Percentiles rank a stretch among this genome's conserved stretches.
Conservation (phyloP, 2,113 vertebrate species). For the Solea solea region DNA sequence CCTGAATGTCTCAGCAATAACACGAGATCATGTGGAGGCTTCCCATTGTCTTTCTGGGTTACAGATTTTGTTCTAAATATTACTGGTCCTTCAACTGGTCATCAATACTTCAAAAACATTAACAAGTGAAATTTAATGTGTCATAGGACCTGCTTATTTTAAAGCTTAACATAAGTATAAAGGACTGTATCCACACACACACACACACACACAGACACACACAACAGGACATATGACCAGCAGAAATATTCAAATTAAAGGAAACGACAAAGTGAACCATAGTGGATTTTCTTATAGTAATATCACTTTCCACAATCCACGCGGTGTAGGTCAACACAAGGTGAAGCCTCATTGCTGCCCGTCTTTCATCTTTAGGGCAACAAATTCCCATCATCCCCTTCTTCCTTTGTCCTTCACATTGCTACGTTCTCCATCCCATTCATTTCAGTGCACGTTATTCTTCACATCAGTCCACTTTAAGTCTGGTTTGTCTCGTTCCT, state of each 20-base stretch:
- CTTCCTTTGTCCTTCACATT: conserved; percentile 35
- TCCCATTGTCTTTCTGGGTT: background rate
- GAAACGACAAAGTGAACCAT: no score
- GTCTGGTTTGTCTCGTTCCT: conserved; percentile 17
- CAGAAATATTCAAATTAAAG: background rate
- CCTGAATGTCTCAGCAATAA: conserved; percentile 11
- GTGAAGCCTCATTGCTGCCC: conserved; percentile 43
- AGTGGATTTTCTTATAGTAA: no score
- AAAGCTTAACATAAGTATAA: background rate
- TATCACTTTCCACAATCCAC: no score
- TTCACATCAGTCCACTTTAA: conserved; percentile 22
- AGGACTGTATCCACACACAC: background rate
- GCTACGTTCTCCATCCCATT: background rate
- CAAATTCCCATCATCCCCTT: conserved; percentile 8
- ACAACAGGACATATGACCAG: background rate
- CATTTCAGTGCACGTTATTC: conserved; percentile 37
- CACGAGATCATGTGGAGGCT: background rate
- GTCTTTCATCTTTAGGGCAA: conserved; percentile 3
- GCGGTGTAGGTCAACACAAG: conserved; percentile 21
- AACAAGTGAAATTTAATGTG: background rate
- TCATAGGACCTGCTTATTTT: background rate
- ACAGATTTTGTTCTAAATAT: background rate
- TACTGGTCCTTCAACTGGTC: background rate
- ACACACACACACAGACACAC: background rate
- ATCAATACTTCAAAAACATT: background rate